Percentiles rank a stretch among this genome's conserved stretches.
These are phyloP conservation scores for Psittacula echo DNA, from an alignment of 2,797 vertebrate species.

Conservation along the genomic window DNA sequence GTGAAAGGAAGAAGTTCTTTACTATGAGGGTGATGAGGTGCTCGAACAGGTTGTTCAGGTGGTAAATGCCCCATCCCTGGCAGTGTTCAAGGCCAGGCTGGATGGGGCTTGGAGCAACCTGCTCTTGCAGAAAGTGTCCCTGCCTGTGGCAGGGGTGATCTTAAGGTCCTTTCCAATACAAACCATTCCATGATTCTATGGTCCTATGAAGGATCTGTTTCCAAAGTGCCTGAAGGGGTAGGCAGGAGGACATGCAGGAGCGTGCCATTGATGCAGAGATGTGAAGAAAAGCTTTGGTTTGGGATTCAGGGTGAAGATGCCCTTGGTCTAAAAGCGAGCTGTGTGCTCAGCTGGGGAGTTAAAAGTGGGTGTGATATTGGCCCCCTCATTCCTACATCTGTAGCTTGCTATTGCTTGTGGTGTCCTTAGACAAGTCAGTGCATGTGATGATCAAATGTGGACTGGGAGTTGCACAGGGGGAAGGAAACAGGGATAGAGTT, in stretches of 20 bases:
- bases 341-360: not conserved
- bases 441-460: fast-evolving
- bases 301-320: not conserved
- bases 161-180: not conserved
- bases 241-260: not conserved
- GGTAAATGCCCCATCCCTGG: not conserved
- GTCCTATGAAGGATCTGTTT: not conserved
- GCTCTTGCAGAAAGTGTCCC: not conserved
- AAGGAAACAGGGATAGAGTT: not conserved
- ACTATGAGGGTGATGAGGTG: not conserved
- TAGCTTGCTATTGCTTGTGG: not conserved
- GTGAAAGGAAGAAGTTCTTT: not conserved
- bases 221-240: not conserved
- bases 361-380: not conserved
- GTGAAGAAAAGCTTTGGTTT: not conserved
- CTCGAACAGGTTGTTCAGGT: too few species aligned
- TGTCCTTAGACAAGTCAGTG: not conserved
- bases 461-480: not conserved
- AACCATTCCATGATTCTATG: not conserved
- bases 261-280: not conserved
- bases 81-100: not conserved
- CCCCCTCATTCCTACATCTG: fast-evolving
- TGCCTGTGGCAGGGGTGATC: not conserved
- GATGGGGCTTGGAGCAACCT: not conserved
- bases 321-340: not conserved